Evolutionary conservation across 2,113 vertebrate species (phyloP).

Genomic region (Mellivora capensis): DNA sequence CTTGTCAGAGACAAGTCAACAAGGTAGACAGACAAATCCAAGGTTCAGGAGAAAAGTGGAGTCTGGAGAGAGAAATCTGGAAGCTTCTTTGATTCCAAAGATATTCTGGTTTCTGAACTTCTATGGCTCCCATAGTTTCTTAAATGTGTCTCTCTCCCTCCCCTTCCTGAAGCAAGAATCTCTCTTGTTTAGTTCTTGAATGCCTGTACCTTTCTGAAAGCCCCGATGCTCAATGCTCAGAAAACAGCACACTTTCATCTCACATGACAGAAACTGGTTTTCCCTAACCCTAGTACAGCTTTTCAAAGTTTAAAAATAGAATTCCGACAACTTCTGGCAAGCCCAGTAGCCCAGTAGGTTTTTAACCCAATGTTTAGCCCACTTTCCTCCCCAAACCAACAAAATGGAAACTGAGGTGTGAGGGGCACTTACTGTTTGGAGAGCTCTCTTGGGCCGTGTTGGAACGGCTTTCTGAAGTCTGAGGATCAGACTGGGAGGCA

Average conservation of each 20-base stretch:
- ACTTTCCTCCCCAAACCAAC: background rate
- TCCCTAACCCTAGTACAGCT: background rate
- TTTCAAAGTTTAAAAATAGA: background rate
- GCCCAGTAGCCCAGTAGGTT: background rate
- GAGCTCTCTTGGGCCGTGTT: background rate
- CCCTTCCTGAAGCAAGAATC: background rate
- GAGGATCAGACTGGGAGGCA: background rate
- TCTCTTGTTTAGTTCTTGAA: background rate
- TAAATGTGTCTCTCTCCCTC: background rate
- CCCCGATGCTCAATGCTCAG: background rate
- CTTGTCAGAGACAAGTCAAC: background rate
- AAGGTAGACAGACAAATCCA: background rate
- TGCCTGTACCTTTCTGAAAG: background rate
- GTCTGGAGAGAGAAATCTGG: background rate
- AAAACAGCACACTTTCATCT: background rate
- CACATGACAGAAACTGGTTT: background rate
- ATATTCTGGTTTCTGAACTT: background rate
- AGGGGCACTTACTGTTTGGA: background rate
- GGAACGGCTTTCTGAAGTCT: background rate
- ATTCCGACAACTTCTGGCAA: background rate
- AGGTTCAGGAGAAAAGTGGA: background rate
- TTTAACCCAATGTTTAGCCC: background rate
- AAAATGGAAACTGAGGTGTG: background rate
- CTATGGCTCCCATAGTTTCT: background rate
- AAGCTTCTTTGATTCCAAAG: background rate